These are phyloP conservation scores for Microtus oregoni DNA, from an alignment of 2,113 vertebrate species.

Conservation along the genomic window DNA sequence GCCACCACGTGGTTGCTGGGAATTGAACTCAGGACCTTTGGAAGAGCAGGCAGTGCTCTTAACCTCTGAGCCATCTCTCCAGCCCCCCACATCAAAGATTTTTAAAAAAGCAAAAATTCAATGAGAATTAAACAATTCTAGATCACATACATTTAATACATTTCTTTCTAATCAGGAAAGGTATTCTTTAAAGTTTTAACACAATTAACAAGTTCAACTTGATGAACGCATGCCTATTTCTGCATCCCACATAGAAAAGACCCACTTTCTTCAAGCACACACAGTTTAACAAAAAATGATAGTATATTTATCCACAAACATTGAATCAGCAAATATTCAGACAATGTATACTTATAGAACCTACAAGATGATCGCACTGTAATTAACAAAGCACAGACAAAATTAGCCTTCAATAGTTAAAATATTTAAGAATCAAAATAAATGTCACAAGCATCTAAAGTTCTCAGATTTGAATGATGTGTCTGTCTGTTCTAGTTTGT, in stretches of 20 bases:
- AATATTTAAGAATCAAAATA: not conserved
- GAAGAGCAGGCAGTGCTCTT: too few relatives aligned
- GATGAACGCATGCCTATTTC: not conserved
- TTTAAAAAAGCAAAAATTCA: conserved; percentile 16
- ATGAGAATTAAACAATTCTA: conserved; percentile 13
- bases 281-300: not conserved
- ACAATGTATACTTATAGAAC: not conserved
- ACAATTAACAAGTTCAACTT: not conserved
- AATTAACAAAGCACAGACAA: not conserved
- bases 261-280: not conserved
- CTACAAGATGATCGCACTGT: not conserved
- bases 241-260: not conserved
- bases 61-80: too few relatives aligned
- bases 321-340: not conserved
- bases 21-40: too few relatives aligned
- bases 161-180: conserved; percentile 7
- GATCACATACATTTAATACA: not conserved
- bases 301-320: not conserved
- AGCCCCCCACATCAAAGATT: not conserved
- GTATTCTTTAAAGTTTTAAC: not conserved
- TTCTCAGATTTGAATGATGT: not conserved
- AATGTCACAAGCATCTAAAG: not conserved
- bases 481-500: not conserved
- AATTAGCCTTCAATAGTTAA: not conserved
- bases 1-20: too few relatives aligned